Percentiles rank a stretch among this genome's conserved stretches.
Conservation (phyloP, 2,797 vertebrate species). For the Acanthiza pusilla region DNA sequence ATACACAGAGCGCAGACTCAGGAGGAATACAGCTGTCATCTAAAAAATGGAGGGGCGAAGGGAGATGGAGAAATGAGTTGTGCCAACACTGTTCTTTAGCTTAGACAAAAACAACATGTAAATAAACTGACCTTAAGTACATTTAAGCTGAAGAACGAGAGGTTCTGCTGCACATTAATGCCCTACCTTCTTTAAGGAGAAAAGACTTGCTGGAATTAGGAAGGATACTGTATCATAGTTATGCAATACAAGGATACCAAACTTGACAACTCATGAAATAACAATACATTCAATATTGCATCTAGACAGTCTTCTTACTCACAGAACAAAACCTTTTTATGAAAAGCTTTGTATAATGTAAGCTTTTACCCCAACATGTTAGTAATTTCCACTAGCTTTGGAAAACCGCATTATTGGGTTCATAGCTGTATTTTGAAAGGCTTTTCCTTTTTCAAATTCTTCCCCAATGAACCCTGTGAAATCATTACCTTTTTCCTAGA, state of each 20-base stretch:
- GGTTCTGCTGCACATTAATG: slow-evolving; percentile 3
- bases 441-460: neutral
- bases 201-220: slow-evolving; percentile 14
- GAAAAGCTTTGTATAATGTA: neutral
- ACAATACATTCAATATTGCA: fast-evolving
- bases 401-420: neutral
- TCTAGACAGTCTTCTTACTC: neutral
- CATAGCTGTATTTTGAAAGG: neutral
- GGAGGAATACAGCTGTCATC: neutral
- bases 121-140: slow-evolving; percentile 28
- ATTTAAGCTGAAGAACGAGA: neutral
- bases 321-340: neutral
- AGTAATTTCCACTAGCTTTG: neutral
- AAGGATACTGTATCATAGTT: neutral
- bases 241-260: neutral
- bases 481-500: neutral
- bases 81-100: neutral
- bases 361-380: neutral
- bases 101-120: neutral
- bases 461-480: neutral
- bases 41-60: neutral
- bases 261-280: neutral
- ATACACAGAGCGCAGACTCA: neutral
- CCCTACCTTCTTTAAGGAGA: slow-evolving; percentile 23
- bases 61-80: neutral